Evolutionary conservation across 2,113 vertebrate genomes (phyloP).

Genomic region (Gallinago jamesoni): DNA sequence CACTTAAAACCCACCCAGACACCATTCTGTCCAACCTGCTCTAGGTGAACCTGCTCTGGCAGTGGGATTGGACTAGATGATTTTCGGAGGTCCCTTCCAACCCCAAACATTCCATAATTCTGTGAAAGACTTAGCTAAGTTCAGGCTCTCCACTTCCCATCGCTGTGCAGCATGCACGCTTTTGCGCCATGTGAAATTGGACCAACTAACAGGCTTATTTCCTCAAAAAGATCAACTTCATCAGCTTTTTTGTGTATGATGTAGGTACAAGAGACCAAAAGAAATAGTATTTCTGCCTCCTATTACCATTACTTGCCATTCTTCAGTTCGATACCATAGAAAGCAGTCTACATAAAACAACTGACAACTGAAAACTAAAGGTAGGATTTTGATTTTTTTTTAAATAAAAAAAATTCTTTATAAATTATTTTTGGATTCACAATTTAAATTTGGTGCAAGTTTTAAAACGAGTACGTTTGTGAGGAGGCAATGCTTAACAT

Average conservation of each 20-base stretch:
- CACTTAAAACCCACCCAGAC: background rate
- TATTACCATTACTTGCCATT: background rate
- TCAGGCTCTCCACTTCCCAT: background rate
- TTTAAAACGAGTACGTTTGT: background rate
- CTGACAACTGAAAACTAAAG: background rate
- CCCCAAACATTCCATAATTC: background rate
- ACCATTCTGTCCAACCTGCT: background rate
- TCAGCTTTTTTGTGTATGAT: background rate
- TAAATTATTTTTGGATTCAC: background rate
- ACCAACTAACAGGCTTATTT: background rate
- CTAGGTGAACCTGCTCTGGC: background rate
- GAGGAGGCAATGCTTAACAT: background rate
- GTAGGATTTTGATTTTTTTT: background rate
- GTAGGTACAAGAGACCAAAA: background rate
- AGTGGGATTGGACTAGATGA: background rate
- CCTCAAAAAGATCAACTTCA: background rate
- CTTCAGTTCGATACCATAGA: background rate
- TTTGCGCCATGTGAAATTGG: fast-evolving
- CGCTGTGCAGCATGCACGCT: background rate
- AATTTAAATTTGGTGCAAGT: background rate
- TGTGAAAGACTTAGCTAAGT: background rate
- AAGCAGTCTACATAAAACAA: background rate
- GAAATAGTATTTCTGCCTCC: background rate
- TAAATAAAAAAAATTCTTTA: background rate
- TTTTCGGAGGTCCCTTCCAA: background rate